Base-by-base conservation (phyloP, 2,797 vertebrate genomes). In the Adelosebastes latens region DNA sequence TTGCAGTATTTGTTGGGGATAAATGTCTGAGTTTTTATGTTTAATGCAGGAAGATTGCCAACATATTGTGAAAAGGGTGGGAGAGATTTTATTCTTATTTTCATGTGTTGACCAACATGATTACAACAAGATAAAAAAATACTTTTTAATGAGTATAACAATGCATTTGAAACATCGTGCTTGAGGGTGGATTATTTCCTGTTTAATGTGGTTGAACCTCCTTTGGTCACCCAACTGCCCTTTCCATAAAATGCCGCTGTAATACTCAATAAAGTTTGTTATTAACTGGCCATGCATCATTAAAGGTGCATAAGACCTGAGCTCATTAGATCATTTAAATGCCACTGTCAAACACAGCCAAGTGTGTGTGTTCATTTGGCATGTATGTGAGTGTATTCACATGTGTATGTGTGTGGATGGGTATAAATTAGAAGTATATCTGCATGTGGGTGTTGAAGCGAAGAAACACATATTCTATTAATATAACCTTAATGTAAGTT, bases 271-370 rank as follows among this genome's bases (percentile, higher is more conserved):
- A 71, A 79, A 77, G 49, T 71, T 78, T 72, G 31, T 67, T 75
- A 78, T 86, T 84, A 87, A 89, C 49, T 69, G 36, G 61, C 66
- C 71, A 81, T 61, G 82, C 79, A 25, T 83, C 90, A 90, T 91
- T 91, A 84, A 90, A 88, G 62, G 70, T 72, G 74, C 76, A 74
- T 3, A 22, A 36, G 63, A 85, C 76, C 83, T 72, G 59, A 76
- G 58, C 74, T 72, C 24, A 74, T 80, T 87, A 67, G 25, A 72
- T 52, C 13, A 86, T 85, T 85, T 79, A 89, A 87, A 90, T 69
- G 74, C 12, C 79, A 72, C 49, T 69, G 25, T 62, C 66, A 55
- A 62, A 83, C 65, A 60, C 58, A 53, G 49, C 12, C 3, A 55
- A 59, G 67, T n/a, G 12, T 49, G 58, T 20, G 62, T 31, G 55